Conservation (phyloP, 2,888 invertebrate species). For the Acleris sparsana region DNA sequence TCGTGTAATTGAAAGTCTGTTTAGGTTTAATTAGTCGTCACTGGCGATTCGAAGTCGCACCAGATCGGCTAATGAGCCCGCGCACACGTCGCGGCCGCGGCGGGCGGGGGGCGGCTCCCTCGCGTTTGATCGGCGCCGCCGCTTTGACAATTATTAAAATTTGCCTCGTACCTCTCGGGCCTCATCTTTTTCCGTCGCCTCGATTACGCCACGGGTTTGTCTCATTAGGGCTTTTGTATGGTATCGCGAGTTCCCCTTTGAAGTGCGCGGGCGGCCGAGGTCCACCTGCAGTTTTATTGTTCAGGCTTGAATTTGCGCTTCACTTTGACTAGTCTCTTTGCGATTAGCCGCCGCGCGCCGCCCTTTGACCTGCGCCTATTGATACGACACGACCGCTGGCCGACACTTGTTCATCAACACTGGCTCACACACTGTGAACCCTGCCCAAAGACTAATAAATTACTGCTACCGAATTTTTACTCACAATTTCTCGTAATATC, state of each 20-base stretch:
- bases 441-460: no score
- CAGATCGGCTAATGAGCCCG: constrained; percentile 80
- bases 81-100: constrained; percentile 71
- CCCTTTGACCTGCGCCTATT: constrained; percentile 60
- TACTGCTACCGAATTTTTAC: no score
- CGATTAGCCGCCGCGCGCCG: constrained; percentile 64
- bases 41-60: constrained; percentile 57
- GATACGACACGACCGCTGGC: constrained; percentile 47
- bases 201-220: constrained; percentile 83
- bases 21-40: constrained; percentile 80
- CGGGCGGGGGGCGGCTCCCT: constrained; percentile 50
- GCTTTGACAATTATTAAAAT: constrained; percentile 85
- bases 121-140: constrained; percentile 83
- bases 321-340: constrained; percentile 77
- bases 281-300: constrained; percentile 83
- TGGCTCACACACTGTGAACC: not conserved
- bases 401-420: constrained; percentile 12
- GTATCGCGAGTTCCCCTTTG: constrained; percentile 79
- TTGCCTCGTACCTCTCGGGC: constrained; percentile 82
- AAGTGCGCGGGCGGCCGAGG: constrained; percentile 68
- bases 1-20: constrained; percentile 81
- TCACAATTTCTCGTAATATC: no score
- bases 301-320: constrained; percentile 78
- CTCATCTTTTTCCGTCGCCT: constrained; percentile 83
- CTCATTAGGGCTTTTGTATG: constrained; percentile 84